These are phyloP conservation scores for Elephantulus edwardii DNA, from an alignment of 2,113 vertebrate species.

Conservation along the genomic window DNA sequence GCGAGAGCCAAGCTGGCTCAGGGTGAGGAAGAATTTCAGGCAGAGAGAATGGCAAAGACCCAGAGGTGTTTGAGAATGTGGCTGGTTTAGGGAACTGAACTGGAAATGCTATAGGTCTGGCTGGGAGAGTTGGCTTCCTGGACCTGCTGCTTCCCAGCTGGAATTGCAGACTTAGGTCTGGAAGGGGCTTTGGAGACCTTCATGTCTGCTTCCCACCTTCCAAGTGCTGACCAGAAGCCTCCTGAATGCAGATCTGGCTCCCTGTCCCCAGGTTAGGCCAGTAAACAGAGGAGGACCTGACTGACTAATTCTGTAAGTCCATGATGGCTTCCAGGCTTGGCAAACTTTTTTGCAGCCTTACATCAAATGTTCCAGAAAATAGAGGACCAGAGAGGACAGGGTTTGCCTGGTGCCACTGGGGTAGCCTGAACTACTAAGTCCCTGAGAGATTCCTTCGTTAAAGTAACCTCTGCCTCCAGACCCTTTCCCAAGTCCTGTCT, in stretches of 20 bases:
- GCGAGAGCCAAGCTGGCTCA: background rate
- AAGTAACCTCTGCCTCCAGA: background rate
- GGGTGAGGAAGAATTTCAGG: slow-evolving; percentile 13
- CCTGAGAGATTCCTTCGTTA: background rate
- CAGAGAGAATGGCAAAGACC: slow-evolving; percentile 26
- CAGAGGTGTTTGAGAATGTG: slow-evolving; percentile 6
- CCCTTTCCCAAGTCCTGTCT: background rate
- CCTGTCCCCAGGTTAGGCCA: background rate
- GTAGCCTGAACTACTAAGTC: background rate
- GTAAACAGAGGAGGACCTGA: background rate
- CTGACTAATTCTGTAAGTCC: background rate
- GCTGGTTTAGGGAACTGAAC: slow-evolving; percentile 23
- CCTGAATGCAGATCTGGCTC: background rate
- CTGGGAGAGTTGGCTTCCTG: slow-evolving; percentile 32
- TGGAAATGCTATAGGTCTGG: background rate
- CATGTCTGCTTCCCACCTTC: background rate
- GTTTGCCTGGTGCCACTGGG: background rate
- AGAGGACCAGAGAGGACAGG: background rate
- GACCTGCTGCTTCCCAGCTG: slow-evolving; percentile 12
- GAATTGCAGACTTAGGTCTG: background rate
- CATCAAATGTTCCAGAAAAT: background rate
- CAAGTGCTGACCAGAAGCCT: background rate
- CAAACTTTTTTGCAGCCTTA: background rate
- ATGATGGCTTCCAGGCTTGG: background rate
- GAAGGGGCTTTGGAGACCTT: slow-evolving; percentile 26